Conservation (phyloP, 2,888 invertebrate species). For the Ochropacha duplaris region DNA sequence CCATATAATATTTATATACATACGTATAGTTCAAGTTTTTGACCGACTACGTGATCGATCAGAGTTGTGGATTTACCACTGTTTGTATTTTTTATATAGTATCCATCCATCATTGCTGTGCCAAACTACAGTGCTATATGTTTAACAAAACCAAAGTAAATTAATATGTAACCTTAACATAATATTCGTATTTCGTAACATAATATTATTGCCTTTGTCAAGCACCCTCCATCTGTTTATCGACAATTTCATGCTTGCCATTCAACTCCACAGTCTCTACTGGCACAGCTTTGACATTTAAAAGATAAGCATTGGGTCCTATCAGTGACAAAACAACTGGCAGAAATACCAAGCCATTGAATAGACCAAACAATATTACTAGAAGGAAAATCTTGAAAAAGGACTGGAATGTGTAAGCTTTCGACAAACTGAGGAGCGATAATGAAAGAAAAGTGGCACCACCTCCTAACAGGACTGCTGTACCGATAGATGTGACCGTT, state of each 20-base stretch:
- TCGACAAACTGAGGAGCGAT: constrained; percentile 86
- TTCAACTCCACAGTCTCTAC: constrained; percentile 65
- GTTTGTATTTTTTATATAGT: too few species aligned
- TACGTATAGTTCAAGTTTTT: neutral
- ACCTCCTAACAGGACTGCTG: constrained; percentile 90
- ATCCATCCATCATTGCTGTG: neutral
- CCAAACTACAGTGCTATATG: neutral
- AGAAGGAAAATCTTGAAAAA: constrained; percentile 90
- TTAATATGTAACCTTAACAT: neutral
- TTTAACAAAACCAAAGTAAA: neutral
- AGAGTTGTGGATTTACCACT: neutral
- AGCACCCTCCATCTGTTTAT: constrained; percentile 38
- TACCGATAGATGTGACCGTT: constrained; percentile 88
- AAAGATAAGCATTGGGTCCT: constrained; percentile 84
- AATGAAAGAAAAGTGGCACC: constrained; percentile 90
- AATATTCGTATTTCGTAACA: neutral
- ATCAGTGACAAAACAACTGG: constrained; percentile 89
- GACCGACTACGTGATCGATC: neutral
- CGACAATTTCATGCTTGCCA: constrained; percentile 43
- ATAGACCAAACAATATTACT: constrained; percentile 90
- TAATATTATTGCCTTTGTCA: neutral
- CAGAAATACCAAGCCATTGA: constrained; percentile 88
- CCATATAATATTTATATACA: too few species aligned
- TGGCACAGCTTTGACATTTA: constrained; percentile 35
- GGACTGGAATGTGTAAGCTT: constrained; percentile 89